A percentile compares a stretch with the other conserved stretches of the same genome.
phyloP scores from a whole-genome alignment of 2,113 vertebrate genomes.

The Nymphicus hollandicus region DNA sequence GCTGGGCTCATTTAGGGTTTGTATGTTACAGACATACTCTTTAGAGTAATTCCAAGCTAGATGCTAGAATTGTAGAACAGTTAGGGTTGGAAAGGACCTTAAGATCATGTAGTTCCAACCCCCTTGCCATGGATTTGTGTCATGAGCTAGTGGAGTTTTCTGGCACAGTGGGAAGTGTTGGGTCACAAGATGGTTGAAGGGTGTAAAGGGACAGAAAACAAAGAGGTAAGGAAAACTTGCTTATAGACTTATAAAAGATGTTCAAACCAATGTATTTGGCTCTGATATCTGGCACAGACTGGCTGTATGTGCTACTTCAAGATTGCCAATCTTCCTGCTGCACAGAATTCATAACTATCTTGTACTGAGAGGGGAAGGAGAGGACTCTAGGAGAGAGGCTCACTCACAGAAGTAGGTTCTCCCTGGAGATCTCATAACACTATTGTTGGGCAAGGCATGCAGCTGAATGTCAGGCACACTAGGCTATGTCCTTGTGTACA shows the following conservation, averaged over 20 bases:
- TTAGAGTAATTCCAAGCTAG: not conserved
- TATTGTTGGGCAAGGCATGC: not conserved
- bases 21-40: not conserved
- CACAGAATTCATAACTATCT: not conserved
- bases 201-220: not conserved
- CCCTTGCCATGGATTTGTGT: not conserved
- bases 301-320: not conserved
- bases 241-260: not conserved
- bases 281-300: not conserved
- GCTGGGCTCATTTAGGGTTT: not conserved
- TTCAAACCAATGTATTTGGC: not conserved
- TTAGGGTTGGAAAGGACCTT: not conserved
- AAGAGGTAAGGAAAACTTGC: not conserved
- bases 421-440: not conserved
- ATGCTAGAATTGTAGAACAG: not conserved
- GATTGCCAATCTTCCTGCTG: not conserved
- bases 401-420: not conserved
- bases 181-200: not conserved
- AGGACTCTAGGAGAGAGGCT: not conserved
- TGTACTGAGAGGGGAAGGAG: not conserved
- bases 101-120: not conserved
- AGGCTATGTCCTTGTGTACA: accelerated
- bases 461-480: not conserved
- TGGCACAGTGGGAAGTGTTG: accelerated
- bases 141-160: not conserved